Percentiles rank a stretch among this genome's conserved stretches.
These are phyloP conservation scores for Lasioglossum baleicum DNA, from an alignment of 1,140 invertebrate genomes.

Conservation along the genomic window DNA sequence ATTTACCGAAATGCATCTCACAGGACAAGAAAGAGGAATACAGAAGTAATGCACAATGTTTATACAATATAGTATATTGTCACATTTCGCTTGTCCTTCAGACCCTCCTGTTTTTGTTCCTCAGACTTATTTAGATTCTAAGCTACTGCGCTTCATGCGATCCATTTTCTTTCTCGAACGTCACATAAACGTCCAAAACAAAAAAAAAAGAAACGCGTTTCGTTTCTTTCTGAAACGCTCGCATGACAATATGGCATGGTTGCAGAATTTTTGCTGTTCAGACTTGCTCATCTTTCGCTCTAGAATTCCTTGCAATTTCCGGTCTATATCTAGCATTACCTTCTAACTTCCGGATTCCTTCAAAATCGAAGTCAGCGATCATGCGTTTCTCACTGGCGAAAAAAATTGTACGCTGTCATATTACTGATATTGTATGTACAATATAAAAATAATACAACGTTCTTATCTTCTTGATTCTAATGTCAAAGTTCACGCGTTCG, in stretches of 20 bases:
- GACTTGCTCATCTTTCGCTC: too few relatives aligned
- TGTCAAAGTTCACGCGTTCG: background rate
- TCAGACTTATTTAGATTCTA: conserved; percentile 60
- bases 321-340: too few relatives aligned
- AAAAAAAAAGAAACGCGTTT: background rate
- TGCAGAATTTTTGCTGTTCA: background rate
- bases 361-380: background rate
- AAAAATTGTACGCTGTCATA: background rate
- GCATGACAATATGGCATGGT: background rate
- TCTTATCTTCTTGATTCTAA: too few relatives aligned
- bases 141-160: conserved; percentile 56
- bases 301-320: too few relatives aligned
- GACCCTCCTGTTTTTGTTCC: conserved; percentile 32
- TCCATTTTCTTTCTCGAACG: background rate
- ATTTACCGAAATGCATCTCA: background rate
- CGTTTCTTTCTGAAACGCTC: background rate
- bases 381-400: background rate
- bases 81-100: conserved; percentile 60
- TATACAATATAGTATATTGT: conserved; percentile 72
- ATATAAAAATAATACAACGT: conserved; percentile 35
- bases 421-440: background rate
- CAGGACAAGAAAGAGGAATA: background rate
- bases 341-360: background rate
- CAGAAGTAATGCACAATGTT: conserved; percentile 26
- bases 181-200: background rate